A percentile compares a stretch with the other conserved stretches of the same genome.
phyloP scores from a whole-genome alignment of 1,140 invertebrate genomes.

The Trachymyrmex cornetzi region DNA sequence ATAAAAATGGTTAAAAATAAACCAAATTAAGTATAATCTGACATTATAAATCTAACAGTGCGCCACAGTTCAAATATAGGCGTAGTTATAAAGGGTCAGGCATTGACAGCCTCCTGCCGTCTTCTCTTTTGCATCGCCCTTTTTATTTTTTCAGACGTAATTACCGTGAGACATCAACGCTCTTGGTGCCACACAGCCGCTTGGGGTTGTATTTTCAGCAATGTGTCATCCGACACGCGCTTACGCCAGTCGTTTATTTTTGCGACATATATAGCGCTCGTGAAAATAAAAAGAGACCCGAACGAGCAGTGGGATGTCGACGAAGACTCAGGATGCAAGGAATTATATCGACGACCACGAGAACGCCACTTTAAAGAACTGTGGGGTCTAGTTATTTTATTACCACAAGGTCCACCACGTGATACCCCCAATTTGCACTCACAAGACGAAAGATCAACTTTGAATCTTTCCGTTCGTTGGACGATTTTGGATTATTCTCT shows the following conservation, averaged over 20 bases:
- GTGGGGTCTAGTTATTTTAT: conserved; percentile 73
- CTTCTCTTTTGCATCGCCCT: conserved; percentile 8
- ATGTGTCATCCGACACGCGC: conserved; percentile 75
- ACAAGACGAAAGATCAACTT: conserved; percentile 70
- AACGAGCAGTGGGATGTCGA: conserved; percentile 56
- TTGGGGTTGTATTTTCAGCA: conserved; percentile 79
- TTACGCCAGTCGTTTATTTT: conserved; percentile 80
- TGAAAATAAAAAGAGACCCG: conserved; percentile 46
- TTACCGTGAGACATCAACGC: conserved; percentile 70
- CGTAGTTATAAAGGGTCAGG: neutral
- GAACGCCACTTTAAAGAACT: conserved; percentile 62
- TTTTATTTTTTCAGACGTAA: conserved; percentile 57
- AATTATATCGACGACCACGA: conserved; percentile 70
- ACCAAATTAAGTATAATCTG: no score
- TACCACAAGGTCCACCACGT: conserved; percentile 43
- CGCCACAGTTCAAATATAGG: conserved; percentile 28
- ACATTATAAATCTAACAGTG: no score
- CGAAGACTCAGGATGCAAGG: conserved; percentile 61
- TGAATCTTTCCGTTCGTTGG: conserved; percentile 50
- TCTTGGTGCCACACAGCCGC: neutral
- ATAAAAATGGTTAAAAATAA: no score
- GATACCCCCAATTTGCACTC: conserved; percentile 34
- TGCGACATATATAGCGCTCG: conserved; percentile 61
- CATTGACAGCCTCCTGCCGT: neutral
- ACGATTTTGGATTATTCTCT: neutral